Conservation (phyloP, 2,888 invertebrate genomes). For the Palloptera scutellata region DNA sequence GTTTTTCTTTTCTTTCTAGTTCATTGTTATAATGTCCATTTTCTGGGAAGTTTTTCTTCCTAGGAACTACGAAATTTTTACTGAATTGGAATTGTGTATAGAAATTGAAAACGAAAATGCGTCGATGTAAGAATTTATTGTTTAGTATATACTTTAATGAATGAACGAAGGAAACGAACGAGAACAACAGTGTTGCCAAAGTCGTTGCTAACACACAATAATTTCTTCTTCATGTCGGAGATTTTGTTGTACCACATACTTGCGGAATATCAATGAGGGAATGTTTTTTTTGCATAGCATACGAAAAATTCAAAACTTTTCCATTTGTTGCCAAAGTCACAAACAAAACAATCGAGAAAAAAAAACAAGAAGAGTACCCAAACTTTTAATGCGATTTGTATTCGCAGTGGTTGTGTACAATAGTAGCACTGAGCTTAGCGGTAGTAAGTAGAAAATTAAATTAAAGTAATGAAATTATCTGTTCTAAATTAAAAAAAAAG, state of each 20-base stretch:
- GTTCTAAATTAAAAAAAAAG: neutral
- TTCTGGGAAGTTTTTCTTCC: neutral
- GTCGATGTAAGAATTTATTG: too few species aligned
- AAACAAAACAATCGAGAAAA: too few species aligned
- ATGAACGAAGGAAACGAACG: too few species aligned
- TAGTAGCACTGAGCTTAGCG: too few species aligned
- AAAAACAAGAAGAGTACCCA: too few species aligned
- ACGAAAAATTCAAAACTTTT: too few species aligned
- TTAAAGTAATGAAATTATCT: neutral
- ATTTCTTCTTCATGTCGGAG: neutral
- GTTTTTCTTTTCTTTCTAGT: constrained; percentile 24
- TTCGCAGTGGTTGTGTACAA: neutral
- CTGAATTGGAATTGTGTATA: too few species aligned
- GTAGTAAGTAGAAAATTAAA: neutral
- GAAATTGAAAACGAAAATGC: too few species aligned
- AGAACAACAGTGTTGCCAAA: too few species aligned
- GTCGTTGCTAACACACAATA: too few species aligned
- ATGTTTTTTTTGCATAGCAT: neutral
- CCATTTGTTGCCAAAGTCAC: neutral
- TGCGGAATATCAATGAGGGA: neutral
- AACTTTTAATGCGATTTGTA: constrained; percentile 4
- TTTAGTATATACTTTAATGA: too few species aligned
- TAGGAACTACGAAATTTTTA: too few species aligned
- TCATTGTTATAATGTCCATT: constrained; percentile 14
- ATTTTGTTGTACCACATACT: neutral